phyloP scores from a whole-genome alignment of 30 jellyfish, hydroid and myxozoan genomes.

The Aurelia aurita complex sp. Pacific region DNA sequence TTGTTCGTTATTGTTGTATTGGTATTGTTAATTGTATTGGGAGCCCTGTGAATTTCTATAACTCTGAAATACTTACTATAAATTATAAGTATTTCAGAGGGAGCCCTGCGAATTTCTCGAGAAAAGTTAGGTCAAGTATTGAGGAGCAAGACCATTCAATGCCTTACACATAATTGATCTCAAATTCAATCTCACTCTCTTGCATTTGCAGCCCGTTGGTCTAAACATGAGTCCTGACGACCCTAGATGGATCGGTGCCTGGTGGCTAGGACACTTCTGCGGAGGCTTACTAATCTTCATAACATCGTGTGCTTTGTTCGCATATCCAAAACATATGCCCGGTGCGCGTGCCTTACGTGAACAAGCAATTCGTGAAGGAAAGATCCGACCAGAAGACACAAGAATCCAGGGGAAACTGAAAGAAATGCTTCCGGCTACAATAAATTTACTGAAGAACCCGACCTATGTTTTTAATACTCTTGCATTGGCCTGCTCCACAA shows the following conservation, averaged over 20 bases:
- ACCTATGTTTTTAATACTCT: constrained; percentile 92
- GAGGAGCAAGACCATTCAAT: neutral
- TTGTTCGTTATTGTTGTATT: too few relatives aligned
- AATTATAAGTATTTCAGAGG: too few relatives aligned
- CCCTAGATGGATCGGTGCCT: constrained; percentile 99
- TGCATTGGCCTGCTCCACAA: constrained; percentile 84
- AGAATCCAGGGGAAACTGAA: constrained; percentile 87
- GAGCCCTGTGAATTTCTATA: too few relatives aligned
- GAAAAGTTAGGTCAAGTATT: too few relatives aligned
- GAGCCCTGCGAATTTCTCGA: too few relatives aligned
- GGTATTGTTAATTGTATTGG: too few relatives aligned
- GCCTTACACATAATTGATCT: neutral
- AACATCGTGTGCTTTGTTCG: constrained; percentile 94
- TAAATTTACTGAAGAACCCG: constrained; percentile 83
- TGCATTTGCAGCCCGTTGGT: constrained; percentile 85
- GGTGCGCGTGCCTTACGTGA: constrained; percentile 90
- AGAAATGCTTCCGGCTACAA: constrained; percentile 95
- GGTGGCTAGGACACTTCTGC: constrained; percentile 99
- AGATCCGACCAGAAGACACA: constrained; percentile 92
- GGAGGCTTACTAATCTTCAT: constrained; percentile 90
- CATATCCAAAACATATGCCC: constrained; percentile 98
- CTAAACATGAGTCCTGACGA: constrained; percentile 92
- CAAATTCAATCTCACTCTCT: neutral
- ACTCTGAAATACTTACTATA: too few relatives aligned
- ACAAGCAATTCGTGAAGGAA: constrained; percentile 93